Base-by-base conservation (phyloP, 2,797 vertebrate species). In the Sebastes steindachneri region DNA sequence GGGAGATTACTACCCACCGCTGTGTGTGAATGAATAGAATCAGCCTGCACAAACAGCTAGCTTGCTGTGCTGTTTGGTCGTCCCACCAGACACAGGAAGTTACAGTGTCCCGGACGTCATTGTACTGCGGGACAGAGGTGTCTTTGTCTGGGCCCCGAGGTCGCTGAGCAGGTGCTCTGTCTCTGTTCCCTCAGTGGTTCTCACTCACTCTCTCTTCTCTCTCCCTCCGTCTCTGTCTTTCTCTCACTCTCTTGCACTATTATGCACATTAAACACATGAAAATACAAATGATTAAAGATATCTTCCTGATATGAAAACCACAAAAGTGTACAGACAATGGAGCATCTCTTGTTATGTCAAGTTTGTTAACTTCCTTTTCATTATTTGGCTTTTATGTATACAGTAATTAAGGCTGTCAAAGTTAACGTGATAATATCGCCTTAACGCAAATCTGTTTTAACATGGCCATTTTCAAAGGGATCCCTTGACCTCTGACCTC, bases 121-220 rank as follows among this genome's bases (percentile, higher is more conserved):
- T 95, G 92, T 94, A 86, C 77, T 76, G 87, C 7, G 63, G 90
- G 93, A 96, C 94, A 95, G 95, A 94, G 88, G 85, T 92, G 88
- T 86, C 95, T 95, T 96, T 96, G 95, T 95, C 84, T 77, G 82
- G 78, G 83, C 86, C 60, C 17, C 31, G 87, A 89, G 83, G 90
- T 88, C 53, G 80, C 86, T 55, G 91, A 94, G 92, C 95, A 96
- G 95, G 95, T 95, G 95, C 93, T 88, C 85, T 60, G 73, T 88
- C 83, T 80, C 81, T 85, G 80, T 86, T 83, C 84, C 79, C 87
- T 88, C 85, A 26, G 72, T 87, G 78, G 75, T 82, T 79, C 82
- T 88, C 79, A 15, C 65, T 71, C 81, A 21, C 83, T 77, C 82
- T 82, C 69, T 73, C 60, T 41, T 81, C 51, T 85, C 81, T 86